A percentile compares a stretch with the other conserved stretches of the same genome.
These are phyloP conservation scores for Marmota flaviventris DNA, from an alignment of 2,113 vertebrate species.

Conservation along the genomic window DNA sequence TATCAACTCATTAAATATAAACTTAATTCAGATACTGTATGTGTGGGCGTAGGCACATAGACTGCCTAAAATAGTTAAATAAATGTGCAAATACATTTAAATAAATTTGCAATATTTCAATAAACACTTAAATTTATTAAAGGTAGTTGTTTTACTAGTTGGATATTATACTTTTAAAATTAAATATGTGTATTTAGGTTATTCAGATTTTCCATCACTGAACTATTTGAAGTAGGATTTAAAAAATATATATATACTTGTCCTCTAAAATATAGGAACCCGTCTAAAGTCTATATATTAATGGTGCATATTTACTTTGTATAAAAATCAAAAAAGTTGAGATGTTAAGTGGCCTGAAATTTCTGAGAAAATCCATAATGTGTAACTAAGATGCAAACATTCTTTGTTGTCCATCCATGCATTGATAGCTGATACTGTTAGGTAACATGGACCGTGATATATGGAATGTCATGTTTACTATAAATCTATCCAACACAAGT, in stretches of 20 bases:
- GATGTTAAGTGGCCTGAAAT: neutral
- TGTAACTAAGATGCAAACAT: neutral
- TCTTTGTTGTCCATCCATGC: neutral
- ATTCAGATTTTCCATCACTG: conserved; percentile 70
- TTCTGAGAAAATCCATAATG: neutral
- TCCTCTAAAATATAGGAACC: neutral
- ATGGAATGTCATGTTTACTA: neutral
- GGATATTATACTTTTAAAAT: conserved; percentile 63
- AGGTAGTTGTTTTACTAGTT: conserved; percentile 68
- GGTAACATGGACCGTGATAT: neutral
- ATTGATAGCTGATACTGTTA: conserved; percentile 35
- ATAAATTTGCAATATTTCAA: conserved; percentile 66
- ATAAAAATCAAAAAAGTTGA: neutral
- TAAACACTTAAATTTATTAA: conserved; percentile 74
- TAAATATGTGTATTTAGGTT: conserved; percentile 66
- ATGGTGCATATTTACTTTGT: neutral
- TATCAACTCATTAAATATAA: neutral
- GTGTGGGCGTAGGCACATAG: neutral
- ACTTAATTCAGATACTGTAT: neutral
- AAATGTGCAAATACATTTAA: conserved; percentile 66
- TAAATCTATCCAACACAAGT: conserved; percentile 49
- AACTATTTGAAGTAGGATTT: conserved; percentile 70
- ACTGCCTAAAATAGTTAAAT: conserved; percentile 71
- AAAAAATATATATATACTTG: neutral
- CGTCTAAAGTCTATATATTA: neutral